phyloP scores from a whole-genome alignment of 2,113 vertebrate genomes.

The Ceratotherium simum region DNA sequence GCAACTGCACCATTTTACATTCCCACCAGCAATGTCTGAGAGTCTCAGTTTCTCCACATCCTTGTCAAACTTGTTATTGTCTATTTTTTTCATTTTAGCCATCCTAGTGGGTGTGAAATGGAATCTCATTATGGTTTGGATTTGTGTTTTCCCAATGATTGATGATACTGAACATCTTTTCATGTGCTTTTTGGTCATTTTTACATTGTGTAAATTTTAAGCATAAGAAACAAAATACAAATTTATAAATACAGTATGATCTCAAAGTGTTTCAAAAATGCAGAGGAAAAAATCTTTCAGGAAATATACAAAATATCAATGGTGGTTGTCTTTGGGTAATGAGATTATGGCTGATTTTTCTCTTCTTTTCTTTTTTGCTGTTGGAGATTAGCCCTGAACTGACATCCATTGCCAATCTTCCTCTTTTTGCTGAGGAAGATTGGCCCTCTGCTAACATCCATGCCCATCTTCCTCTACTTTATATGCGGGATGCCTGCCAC shows the following conservation, averaged over 20 bases:
- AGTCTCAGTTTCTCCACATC: not conserved
- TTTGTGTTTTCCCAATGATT: not conserved
- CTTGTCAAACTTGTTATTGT: not conserved
- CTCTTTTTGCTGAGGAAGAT: too few species aligned
- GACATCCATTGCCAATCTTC: too few species aligned
- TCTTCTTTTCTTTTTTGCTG: not conserved
- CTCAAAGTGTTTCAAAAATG: not conserved
- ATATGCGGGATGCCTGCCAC: too few species aligned
- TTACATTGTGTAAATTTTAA: not conserved
- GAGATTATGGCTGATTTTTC: not conserved
- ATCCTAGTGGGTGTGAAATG: not conserved
- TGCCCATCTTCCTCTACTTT: too few species aligned
- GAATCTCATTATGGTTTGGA: not conserved
- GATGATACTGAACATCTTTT: not conserved
- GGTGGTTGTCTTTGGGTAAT: not conserved
- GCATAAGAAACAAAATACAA: not conserved
- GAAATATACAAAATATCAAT: not conserved
- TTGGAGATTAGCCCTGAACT: too few species aligned
- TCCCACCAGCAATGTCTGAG: not conserved
- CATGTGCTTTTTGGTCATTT: not conserved
- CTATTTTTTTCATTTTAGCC: not conserved
- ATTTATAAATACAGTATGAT: not conserved
- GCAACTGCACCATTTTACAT: not conserved
- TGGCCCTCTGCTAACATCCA: too few species aligned
- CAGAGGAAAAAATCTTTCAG: not conserved